Evolutionary conservation across 1,140 invertebrate species (phyloP), one percentile per base, ranked within the genome.

Genomic region (Hypothenemus hampei): DNA sequence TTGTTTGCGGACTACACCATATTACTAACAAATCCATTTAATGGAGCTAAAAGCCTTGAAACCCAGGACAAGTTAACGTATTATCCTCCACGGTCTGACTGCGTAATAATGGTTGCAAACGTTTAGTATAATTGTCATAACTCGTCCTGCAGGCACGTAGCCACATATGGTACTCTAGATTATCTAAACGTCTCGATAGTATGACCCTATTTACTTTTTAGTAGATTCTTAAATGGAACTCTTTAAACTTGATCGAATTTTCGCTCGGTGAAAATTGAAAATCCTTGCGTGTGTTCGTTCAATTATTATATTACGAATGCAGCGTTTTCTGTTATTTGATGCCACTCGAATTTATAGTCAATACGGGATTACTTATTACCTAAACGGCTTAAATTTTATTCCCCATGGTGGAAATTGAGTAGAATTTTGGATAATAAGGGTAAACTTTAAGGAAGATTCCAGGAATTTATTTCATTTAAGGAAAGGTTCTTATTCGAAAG

Each of bases 401-500:
- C 24, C 31, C 29, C 35, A 16, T n/a, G 21, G 7, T 41, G 20
- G 22, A 50, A 50, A 39, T 50, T 16, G 33, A 43, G 22, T 29
- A 18, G 37, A 41, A 51, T 51, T 41, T 43, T 33, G 49, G 49
- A 43, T 51, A 51, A 51, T 51, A 51, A 51, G 37, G 49, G 39
- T 51, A 51, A 51, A 51, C 36, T 51, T 51, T 22, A 16, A n/a
- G 19, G 49, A 29, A 51, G 49, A 39, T 31, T 31, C 49, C 15
- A 43, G 22, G 37, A 51, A 51, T 51, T 51, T 51, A 51, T 51
- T 51, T 51, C 43, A 51, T 43, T 51, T 37, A 31, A 13, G 49
- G 49, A 51, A 51, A 51, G 37, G 41, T 36, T 54, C 46, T 54
- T 54, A 54, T 54, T 54, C 46, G 23, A 43, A 40, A 43, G 49